These are phyloP conservation scores for Apteryx owenii DNA, from an alignment of 2,113 vertebrate species.

Conservation along the genomic window DNA sequence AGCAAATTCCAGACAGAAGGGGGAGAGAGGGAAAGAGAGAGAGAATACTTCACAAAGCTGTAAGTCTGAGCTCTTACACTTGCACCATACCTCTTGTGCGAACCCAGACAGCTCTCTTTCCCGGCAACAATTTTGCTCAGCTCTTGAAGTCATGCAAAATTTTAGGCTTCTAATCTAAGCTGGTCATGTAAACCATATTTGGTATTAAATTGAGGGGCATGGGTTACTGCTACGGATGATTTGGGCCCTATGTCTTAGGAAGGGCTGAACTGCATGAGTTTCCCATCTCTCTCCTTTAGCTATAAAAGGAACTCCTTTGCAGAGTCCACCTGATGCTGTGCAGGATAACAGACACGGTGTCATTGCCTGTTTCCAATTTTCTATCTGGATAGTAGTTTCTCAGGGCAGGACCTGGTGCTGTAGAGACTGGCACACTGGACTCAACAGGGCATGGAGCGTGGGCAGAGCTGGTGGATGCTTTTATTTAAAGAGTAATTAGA, in stretches of 20 bases:
- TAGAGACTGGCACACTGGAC: neutral
- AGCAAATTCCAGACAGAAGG: neutral
- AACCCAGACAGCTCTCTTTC: neutral
- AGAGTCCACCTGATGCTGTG: neutral
- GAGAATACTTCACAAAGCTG: neutral
- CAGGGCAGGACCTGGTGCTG: neutral
- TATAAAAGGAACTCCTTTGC: neutral
- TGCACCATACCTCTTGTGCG: neutral
- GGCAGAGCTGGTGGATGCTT: neutral
- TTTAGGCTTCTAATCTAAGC: neutral
- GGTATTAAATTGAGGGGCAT: neutral
- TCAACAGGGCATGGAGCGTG: neutral
- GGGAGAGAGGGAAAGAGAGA: neutral
- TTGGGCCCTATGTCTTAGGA: neutral
- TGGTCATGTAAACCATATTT: neutral
- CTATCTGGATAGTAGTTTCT: neutral
- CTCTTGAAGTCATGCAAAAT: neutral
- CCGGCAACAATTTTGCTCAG: neutral
- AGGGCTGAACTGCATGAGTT: neutral
- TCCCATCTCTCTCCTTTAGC: neutral
- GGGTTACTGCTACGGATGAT: neutral
- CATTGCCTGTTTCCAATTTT: neutral
- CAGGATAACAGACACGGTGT: neutral
- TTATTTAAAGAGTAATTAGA: neutral
- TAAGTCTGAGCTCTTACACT: neutral